Conservation (phyloP, 2,888 invertebrate genomes). For the Orchesellides sinensis region DNA sequence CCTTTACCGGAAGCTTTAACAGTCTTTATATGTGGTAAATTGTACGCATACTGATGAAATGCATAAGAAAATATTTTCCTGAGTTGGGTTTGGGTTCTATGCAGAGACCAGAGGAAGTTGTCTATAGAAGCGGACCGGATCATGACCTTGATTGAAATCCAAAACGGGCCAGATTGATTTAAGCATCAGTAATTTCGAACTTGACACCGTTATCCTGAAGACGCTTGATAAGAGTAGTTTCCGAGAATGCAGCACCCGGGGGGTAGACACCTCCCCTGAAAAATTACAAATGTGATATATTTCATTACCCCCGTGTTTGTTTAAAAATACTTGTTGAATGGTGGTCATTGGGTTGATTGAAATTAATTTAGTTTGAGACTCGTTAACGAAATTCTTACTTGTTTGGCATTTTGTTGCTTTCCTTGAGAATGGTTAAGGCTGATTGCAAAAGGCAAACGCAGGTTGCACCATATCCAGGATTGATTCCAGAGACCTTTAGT, state of each 20-base stretch:
- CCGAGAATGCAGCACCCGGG: constrained; percentile 90
- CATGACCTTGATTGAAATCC: too few relatives aligned
- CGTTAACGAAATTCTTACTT: constrained; percentile 80
- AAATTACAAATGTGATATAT: neutral
- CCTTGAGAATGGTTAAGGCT: constrained; percentile 86
- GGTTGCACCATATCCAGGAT: constrained; percentile 92
- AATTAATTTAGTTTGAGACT: too few relatives aligned
- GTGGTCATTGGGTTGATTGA: too few relatives aligned
- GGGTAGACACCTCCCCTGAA: constrained; percentile 91
- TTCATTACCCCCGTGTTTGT: too few relatives aligned
- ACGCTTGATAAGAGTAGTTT: constrained; percentile 87
- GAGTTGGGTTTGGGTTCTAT: too few relatives aligned
- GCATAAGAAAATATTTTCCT: too few relatives aligned
- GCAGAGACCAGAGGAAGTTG: too few relatives aligned
- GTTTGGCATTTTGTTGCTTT: constrained; percentile 86
- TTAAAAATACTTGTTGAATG: too few relatives aligned
- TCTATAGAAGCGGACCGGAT: too few relatives aligned
- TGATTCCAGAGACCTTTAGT: constrained; percentile 80
- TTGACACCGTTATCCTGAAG: constrained; percentile 85
- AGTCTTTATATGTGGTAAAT: too few relatives aligned
- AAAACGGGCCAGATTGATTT: neutral
- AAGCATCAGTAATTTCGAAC: constrained; percentile 80
- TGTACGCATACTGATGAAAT: too few relatives aligned
- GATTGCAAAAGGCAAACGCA: constrained; percentile 85
- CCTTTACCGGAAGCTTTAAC: too few relatives aligned